Evolutionary conservation across 2,797 vertebrate genomes (phyloP).

Genomic region (Epinephelus awoara): DNA sequence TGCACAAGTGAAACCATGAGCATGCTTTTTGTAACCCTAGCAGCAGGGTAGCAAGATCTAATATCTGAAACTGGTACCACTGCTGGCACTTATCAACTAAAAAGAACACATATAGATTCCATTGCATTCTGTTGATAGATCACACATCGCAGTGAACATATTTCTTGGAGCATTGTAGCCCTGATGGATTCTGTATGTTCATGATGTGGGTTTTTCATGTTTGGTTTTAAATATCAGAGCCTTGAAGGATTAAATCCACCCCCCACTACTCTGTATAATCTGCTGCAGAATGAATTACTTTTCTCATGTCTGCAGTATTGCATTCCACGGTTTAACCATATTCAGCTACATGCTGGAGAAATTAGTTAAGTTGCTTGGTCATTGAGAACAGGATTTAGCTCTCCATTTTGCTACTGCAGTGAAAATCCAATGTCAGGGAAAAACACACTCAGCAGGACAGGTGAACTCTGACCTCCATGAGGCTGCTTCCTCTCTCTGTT

Average conservation of each 20-base stretch:
- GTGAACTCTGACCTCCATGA: conserved; percentile 49
- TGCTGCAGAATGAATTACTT: conserved; percentile 11
- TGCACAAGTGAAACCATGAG: conserved; percentile 26
- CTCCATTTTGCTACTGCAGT: background rate
- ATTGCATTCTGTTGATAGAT: background rate
- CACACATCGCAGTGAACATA: background rate
- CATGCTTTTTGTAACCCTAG: conserved; percentile 3
- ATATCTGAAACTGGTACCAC: background rate
- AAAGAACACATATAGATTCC: background rate
- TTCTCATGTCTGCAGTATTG: background rate
- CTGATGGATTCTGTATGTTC: background rate
- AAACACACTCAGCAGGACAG: conserved; percentile 43
- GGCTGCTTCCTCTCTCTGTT: conserved; percentile 38
- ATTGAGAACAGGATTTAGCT: background rate
- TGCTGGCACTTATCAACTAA: background rate
- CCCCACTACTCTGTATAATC: background rate
- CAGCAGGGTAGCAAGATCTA: background rate
- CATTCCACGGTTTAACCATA: conserved; percentile 2
- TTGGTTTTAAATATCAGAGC: conserved; percentile 8
- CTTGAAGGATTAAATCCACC: conserved; percentile 3
- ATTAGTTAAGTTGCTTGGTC: background rate
- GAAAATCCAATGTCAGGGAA: conserved; percentile 7
- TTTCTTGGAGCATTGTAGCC: background rate
- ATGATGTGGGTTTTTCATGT: too few relatives aligned
- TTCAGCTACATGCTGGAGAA: background rate